Conservation (phyloP, 1,140 invertebrate genomes). For the Nasonia vitripennis region DNA sequence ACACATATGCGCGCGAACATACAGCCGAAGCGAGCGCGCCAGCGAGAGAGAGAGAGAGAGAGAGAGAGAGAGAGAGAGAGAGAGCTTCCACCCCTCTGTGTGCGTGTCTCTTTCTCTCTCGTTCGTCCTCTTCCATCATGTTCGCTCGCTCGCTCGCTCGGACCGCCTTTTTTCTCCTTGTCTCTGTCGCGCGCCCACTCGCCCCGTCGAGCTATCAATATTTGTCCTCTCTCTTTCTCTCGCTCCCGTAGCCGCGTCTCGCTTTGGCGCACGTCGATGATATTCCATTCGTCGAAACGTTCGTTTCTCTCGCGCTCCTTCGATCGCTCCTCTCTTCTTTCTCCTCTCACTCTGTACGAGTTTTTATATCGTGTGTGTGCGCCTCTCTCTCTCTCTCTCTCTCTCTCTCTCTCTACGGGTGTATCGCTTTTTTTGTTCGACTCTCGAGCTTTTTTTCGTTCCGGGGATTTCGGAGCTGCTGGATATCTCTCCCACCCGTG, state of each 20-base stretch:
- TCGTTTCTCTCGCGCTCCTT: conserved; percentile 22
- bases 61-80: not conserved
- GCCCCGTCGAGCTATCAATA: conserved; percentile 35
- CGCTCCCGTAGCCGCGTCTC: conserved; percentile 9
- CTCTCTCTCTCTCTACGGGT: not conserved
- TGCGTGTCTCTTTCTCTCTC: conserved; percentile 25
- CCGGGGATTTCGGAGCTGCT: not conserved
- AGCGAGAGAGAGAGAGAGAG: not conserved
- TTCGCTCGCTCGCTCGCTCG: conserved; percentile 27
- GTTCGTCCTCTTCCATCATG: conserved; percentile 21
- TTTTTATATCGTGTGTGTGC: not conserved
- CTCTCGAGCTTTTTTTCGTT: not conserved
- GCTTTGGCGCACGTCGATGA: conserved; percentile 42
- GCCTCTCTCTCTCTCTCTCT: not conserved
- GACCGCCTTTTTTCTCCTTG: conserved; percentile 52
- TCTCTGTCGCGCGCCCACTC: conserved; percentile 42
- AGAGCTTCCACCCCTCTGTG: conserved; percentile 57
- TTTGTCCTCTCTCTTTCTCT: conserved; percentile 43
- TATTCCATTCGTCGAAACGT: conserved; percentile 52
- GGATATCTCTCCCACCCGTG: not conserved
- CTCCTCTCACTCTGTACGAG: not conserved
- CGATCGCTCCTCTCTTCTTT: not conserved
- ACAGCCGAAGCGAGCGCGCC: not conserved
- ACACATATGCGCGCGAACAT: conserved; percentile 47
- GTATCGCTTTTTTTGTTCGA: not conserved